Evolutionary conservation across 2,113 vertebrate species (phyloP).

Genomic region (Phalacrocorax pelagicus): DNA sequence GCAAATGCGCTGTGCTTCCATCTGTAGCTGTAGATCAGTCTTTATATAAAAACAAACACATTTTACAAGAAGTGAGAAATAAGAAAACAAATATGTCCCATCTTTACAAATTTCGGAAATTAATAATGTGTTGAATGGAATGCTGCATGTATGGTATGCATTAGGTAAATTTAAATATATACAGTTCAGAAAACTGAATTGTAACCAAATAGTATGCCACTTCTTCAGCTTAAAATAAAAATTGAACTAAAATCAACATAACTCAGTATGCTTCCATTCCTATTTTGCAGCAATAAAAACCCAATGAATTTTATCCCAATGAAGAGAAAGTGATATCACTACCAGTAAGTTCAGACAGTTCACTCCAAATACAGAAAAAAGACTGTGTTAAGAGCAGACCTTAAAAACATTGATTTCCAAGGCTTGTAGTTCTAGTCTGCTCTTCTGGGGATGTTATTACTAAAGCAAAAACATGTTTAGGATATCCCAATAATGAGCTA

Average conservation of each 20-base stretch:
- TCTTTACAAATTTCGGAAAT: neutral
- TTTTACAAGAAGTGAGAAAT: neutral
- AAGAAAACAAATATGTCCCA: neutral
- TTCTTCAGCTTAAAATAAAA: neutral
- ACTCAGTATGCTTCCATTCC: neutral
- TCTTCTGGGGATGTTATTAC: neutral
- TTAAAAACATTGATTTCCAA: neutral
- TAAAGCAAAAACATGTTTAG: neutral
- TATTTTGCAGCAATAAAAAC: neutral
- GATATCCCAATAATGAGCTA: neutral
- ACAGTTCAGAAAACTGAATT: neutral
- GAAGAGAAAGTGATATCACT: neutral
- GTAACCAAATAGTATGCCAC: neutral
- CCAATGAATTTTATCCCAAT: fast-evolving
- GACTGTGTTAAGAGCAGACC: neutral
- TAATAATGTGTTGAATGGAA: neutral
- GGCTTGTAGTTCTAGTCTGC: neutral
- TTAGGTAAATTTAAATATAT: neutral
- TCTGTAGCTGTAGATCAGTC: constrained; percentile 87
- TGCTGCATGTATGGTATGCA: neutral
- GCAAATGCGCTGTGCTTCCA: constrained; percentile 92
- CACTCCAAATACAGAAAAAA: neutral
- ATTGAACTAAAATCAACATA: neutral
- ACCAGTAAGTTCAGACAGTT: neutral
- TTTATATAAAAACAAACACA: constrained; percentile 45